Evolutionary conservation across 2,888 invertebrate species (phyloP).

Genomic region (Agonopterix arenella): DNA sequence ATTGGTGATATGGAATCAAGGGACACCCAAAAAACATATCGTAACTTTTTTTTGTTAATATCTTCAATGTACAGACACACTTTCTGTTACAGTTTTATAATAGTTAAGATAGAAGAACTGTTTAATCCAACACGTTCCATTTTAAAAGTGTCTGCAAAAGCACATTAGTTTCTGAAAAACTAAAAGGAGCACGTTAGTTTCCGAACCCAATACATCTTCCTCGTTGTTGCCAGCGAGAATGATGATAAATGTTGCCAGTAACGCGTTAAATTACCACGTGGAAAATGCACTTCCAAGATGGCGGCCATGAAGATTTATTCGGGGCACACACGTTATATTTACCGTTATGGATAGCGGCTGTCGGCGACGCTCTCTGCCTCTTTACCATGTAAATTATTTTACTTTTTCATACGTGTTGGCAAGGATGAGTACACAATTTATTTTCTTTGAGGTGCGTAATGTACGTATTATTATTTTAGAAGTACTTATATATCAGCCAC

Average conservation of each 20-base stretch:
- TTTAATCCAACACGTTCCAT: no score
- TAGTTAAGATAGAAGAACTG: no score
- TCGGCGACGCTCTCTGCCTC: conserved; percentile 6
- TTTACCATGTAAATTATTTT: conserved; percentile 4
- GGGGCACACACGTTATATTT: conserved; percentile 23
- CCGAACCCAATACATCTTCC: conserved; percentile 20
- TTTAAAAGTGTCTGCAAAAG: no score
- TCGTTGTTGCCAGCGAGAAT: conserved; percentile 26
- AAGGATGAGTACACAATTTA: not conserved
- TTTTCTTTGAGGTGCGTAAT: no score
- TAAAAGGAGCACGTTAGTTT: conserved; percentile 5
- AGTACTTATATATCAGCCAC: no score
- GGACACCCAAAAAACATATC: no score
- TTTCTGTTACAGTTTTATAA: no score
- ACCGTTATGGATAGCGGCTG: conserved; percentile 19
- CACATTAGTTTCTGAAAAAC: no score
- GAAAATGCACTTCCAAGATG: conserved; percentile 42
- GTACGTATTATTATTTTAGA: no score
- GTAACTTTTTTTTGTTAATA: no score
- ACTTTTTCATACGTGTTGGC: not conserved
- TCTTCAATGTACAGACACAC: no score
- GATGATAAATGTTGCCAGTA: conserved; percentile 40
- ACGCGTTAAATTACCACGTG: conserved; percentile 31
- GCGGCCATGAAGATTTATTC: conserved; percentile 33
- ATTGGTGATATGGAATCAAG: no score